Evolutionary conservation across 2,113 vertebrate species (phyloP).

Genomic region (Andinoacara biseriatus): DNA sequence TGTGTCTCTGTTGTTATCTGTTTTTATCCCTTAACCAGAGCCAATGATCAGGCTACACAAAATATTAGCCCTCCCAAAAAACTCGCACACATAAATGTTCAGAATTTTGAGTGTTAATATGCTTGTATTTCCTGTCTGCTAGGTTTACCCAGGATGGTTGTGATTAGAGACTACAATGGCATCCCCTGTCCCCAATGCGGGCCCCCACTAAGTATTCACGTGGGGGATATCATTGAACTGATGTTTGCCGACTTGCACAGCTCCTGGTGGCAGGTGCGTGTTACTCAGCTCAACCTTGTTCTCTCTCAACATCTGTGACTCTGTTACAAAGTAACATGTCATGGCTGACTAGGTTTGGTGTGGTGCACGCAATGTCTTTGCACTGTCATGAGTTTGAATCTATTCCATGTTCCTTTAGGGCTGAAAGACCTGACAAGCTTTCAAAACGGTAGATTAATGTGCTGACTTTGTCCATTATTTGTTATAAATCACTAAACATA

Average conservation of each 20-base stretch:
- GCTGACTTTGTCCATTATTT: neutral
- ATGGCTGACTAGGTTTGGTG: constrained; percentile 18
- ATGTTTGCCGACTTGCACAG: constrained; percentile 89
- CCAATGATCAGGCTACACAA: neutral
- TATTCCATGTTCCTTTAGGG: neutral
- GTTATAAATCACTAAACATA: constrained; percentile 3
- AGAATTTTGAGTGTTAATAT: constrained; percentile 3
- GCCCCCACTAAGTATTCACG: constrained; percentile 85
- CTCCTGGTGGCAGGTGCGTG: constrained; percentile 94
- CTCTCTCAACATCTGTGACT: constrained; percentile 59
- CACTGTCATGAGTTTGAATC: constrained; percentile 28
- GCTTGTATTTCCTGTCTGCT: constrained; percentile 28
- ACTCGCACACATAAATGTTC: neutral
- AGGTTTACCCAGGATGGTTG: constrained; percentile 95
- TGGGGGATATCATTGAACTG: constrained; percentile 90
- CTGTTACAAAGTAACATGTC: constrained; percentile 45
- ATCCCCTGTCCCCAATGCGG: constrained; percentile 83
- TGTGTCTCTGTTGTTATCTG: neutral
- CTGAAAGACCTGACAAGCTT: neutral
- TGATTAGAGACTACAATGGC: constrained; percentile 88
- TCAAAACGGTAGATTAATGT: neutral
- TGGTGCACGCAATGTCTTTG: constrained; percentile 30
- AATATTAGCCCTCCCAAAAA: neutral
- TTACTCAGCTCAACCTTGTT: constrained; percentile 42
- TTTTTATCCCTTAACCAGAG: neutral